phyloP scores from a whole-genome alignment of 2,113 vertebrate genomes.

The Monarcha castaneiventris region DNA sequence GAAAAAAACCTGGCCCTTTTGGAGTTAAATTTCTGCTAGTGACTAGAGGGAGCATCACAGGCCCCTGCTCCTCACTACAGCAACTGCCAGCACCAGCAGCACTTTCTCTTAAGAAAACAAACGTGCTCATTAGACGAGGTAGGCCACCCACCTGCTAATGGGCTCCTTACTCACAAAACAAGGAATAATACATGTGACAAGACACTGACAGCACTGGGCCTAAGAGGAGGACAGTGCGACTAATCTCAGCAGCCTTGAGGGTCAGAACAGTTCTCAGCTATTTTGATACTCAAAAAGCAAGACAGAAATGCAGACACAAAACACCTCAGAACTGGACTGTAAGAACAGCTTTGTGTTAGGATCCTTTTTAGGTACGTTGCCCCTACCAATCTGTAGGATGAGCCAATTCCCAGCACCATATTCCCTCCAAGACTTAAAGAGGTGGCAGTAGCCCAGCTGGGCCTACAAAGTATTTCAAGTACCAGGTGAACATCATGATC shows the following conservation, averaged over 20 bases:
- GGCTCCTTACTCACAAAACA: background rate
- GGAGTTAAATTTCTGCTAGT: background rate
- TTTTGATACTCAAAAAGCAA: background rate
- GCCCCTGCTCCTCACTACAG: background rate
- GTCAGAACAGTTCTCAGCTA: background rate
- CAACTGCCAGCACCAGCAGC: background rate
- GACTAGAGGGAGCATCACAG: background rate
- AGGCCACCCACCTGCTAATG: background rate
- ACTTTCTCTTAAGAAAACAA: background rate
- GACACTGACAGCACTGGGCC: background rate
- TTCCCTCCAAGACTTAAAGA: background rate
- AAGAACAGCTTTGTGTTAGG: background rate
- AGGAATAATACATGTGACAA: background rate
- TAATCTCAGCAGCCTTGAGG: background rate
- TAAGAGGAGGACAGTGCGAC: background rate
- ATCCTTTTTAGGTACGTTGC: background rate
- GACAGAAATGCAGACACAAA: background rate
- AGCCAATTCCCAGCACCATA: background rate
- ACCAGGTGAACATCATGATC: constrained; percentile 83
- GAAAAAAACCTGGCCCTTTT: background rate
- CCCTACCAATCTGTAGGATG: background rate
- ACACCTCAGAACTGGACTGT: background rate
- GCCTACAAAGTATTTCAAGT: background rate
- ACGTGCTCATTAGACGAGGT: background rate
- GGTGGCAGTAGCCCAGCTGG: background rate